Evolutionary conservation across 30 jellyfish, hydroid and myxozoan species (phyloP), one percentile per base, ranked within the genome.

Genomic region (Aurelia sp.): DNA sequence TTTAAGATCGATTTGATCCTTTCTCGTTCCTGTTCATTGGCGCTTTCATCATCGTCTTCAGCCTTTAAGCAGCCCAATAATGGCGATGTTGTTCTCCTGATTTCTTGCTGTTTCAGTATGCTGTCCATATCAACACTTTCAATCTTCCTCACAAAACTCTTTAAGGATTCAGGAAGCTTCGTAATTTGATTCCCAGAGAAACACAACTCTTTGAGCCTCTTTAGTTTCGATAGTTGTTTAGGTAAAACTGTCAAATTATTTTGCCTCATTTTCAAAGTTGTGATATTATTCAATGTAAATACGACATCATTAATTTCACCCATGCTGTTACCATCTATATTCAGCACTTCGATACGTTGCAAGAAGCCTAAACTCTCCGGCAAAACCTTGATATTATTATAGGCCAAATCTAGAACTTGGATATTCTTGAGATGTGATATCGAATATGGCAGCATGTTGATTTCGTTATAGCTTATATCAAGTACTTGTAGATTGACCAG

Each of bases 371-470:
- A 66, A 35, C 89, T 76, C 71, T 86, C 95, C 4, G 95, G 95
- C 7, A 86, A 85, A 21, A 66, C 38, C 33, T 86, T 86, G 47
- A 86, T 64, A 47, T 66, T 76, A 47, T 86, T 86, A 66, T 76
- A 76, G 47, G 89, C 89, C 21, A 86, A 15, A 41, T 86, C 90
- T 62, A 86, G 64, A 15, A 52, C 90, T 13, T 74, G 78, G 16
- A 86, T 52, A 22, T 44, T 44, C 78, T 67, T 74, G 55, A 86
- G 67, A 21, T 86, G 81, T 18, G 85, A 55, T 40, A 86, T 58
- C 13, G 90, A 75, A 22, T 86, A 67, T 41, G 95, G 95, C 40
- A 86, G 77, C 89, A 76, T 76, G 67, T 55, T 65, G 20, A 86
- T 61, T 24, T 66, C 70, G 80, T 86, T 86, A 69, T 64, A 86